These are phyloP conservation scores for Alligator mississippiensis DNA, from an alignment of 2,113 vertebrate genomes.

Conservation along the genomic window DNA sequence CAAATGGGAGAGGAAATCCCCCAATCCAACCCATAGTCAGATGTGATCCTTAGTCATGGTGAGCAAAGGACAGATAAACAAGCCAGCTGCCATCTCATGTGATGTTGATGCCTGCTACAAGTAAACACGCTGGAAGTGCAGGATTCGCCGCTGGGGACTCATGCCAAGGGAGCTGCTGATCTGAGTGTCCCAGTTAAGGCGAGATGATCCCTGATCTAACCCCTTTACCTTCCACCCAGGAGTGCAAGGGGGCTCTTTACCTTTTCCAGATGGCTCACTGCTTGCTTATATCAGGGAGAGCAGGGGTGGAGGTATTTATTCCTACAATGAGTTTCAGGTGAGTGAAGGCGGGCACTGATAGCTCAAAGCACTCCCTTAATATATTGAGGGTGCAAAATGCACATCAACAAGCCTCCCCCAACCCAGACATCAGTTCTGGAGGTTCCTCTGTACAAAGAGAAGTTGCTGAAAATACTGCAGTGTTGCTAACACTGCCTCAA, in stretches of 20 bases:
- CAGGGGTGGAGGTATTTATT: background rate
- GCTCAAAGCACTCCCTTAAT: too few relatives aligned
- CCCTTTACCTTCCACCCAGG: background rate
- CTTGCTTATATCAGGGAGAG: background rate
- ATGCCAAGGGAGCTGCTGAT: background rate
- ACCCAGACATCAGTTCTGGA: too few relatives aligned
- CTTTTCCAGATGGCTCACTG: accelerated
- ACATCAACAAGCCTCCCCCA: too few relatives aligned
- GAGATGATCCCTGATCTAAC: background rate
- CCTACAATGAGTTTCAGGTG: background rate
- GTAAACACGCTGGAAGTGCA: accelerated
- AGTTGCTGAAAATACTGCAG: too few relatives aligned
- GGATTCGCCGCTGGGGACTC: background rate
- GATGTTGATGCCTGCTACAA: accelerated
- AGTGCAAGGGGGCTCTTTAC: background rate
- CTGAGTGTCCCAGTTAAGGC: background rate
- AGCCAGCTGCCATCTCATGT: background rate
- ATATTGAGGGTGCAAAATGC: too few relatives aligned
- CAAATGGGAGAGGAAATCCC: conserved; percentile 19
- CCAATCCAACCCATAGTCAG: background rate
- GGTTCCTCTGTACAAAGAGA: too few relatives aligned
- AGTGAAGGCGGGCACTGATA: too few relatives aligned
- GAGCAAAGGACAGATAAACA: background rate
- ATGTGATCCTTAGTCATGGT: background rate
- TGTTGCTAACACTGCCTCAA: too few relatives aligned